Base-by-base conservation (phyloP, 2,888 invertebrate species). In the Spodoptera picta region DNA sequence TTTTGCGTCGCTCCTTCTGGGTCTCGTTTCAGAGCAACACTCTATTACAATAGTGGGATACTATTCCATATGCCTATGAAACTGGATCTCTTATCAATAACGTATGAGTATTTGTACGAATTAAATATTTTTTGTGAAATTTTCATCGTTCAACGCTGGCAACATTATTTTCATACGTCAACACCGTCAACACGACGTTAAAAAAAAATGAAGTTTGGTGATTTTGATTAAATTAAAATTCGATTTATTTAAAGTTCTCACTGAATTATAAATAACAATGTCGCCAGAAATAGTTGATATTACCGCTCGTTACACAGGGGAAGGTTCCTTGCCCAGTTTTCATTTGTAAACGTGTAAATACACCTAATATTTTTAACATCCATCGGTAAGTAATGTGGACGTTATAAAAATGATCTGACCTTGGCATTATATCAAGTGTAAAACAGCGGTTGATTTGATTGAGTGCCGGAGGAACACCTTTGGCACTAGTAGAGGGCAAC, bases 391-490 rank as follows among this genome's bases (percentile, higher is more conserved):
- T 72, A 60, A 55, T 52, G 45, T 47, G 47, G 19, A 23, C 43
- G 58, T 46, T 66, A 60, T 52, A 64, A 63, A 79, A 74, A 63
- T 54, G 52, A 47, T 64, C 47, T 63, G 75, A 65, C 86, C 87
- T 86, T 85, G 82, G 77, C 72, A 66, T 36, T 79, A 64, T 27
- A 79, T 82, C 71, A 69, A 70, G 56, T 70, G 60, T 53, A 71
- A 81, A 78, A 73, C 81, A 77, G 78, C 79, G 80, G 81, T 66
- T 78, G 75, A 81, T 82, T 86, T 82, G 81, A 81, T 80, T 74
- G 54, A 70, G 74, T 62, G 64, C 59, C 60, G 60, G 52, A 61
- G 58, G 44, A 61, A 73, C 75, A 69, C 61, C 77, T 73, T 75
- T 83, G 83, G 82, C 83, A 83, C 57, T 14, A 52, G 63, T 51